Evolutionary conservation across 2,113 vertebrate genomes (phyloP), one percentile per base, ranked within the genome.

Genomic region (Scophthalmus maximus): DNA sequence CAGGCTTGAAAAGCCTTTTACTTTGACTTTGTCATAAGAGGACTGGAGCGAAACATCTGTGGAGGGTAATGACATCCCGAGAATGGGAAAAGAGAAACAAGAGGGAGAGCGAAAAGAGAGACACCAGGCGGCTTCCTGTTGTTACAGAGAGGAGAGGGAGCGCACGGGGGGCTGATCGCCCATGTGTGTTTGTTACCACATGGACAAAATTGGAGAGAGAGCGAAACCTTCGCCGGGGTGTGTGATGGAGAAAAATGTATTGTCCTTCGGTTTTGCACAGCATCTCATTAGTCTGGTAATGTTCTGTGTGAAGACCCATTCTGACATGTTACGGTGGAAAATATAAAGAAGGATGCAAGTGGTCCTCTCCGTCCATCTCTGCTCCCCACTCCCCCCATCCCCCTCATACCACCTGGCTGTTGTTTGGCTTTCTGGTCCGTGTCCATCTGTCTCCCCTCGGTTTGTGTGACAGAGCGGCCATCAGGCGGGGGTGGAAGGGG

Each of bases 371-470:
- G 38, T 58, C 36, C 64, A n/a, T n/a, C 40, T 29, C 55, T 26
- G 0, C 46, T 51, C 74, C 75, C 51, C 59, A 42, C 46, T 17
- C 20, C 4, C 38, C 50, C 57, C 47, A n/a, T 7, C 47, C 12
- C 73, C 75, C 32, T 56, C 76, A 56, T 11, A 51, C 76, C 79
- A 78, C 79, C 68, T 59, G 79, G 84, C 77, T 73, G 71, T 61
- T 63, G 86, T 73, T 73, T 82, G 84, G 82, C 74, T 82, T 60
- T 79, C 80, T 79, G 82, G 30, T 82, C 80, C 36, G 59, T 26
- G 81, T 87, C 88, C 88, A 90, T 90, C 88, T 88, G 87, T 81
- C 82, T 84, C 29, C 72, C 82, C 79, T 81, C 76, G 25, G 76
- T 75, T 66, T 80, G 68, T 80, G 38, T 59, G 57, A 76, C 71